A percentile compares a stretch with the other conserved stretches of the same genome.
Evolutionary conservation across 2,113 vertebrate species (phyloP).

Genomic region (Athene noctua): DNA sequence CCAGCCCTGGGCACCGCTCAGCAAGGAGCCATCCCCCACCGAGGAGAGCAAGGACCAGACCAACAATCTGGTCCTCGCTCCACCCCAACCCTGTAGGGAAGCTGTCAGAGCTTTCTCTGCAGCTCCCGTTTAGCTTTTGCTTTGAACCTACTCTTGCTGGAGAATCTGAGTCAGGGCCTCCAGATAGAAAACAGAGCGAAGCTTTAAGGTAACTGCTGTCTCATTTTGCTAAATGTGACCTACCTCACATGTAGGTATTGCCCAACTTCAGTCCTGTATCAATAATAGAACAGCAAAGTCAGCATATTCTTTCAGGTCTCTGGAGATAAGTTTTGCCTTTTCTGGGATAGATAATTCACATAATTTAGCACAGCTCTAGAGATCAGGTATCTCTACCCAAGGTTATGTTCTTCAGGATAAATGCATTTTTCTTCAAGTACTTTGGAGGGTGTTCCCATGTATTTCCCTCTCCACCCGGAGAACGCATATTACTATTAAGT

Average conservation of each 20-base stretch:
- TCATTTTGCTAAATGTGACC: not conserved
- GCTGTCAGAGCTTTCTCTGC: not conserved
- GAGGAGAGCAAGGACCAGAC: not conserved
- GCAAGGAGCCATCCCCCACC: rapidly evolving
- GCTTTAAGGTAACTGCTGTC: not conserved
- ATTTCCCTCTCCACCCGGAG: not conserved
- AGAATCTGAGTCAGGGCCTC: not conserved
- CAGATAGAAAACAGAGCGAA: not conserved
- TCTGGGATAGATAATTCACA: not conserved
- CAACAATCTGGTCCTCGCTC: not conserved
- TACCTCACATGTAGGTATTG: not conserved
- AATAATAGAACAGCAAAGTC: not conserved
- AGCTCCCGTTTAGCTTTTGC: not conserved
- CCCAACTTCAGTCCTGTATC: not conserved
- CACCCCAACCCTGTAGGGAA: rapidly evolving
- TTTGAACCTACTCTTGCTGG: not conserved
- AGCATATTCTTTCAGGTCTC: not conserved
- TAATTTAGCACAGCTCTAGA: not conserved
- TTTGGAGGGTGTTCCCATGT: not conserved
- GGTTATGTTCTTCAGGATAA: not conserved
- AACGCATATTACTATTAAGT: not conserved
- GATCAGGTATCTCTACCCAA: not conserved
- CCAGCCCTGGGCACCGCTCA: not conserved
- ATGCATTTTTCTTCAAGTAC: not conserved
- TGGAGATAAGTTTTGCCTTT: not conserved